These are phyloP conservation scores for Alcedo atthis DNA, from an alignment of 2,797 vertebrate genomes.

Conservation along the genomic window DNA sequence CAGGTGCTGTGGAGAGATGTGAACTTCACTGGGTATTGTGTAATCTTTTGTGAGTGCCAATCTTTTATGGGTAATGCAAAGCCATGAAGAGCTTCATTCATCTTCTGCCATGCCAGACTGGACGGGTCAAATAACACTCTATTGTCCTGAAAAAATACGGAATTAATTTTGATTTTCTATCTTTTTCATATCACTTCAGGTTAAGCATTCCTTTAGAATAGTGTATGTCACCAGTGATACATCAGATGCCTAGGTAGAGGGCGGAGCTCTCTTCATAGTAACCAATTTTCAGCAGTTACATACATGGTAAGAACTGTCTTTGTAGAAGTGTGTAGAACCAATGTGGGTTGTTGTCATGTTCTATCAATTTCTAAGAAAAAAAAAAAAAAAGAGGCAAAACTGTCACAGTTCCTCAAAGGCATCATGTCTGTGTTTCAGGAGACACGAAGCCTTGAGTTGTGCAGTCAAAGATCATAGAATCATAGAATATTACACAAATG, in stretches of 20 bases:
- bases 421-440: background rate
- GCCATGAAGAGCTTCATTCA: background rate
- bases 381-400: background rate
- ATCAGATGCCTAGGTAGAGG: background rate
- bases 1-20: background rate
- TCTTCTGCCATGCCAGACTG: background rate
- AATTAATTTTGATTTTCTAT: background rate
- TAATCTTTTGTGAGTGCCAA: background rate
- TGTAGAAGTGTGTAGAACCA: background rate
- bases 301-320: background rate
- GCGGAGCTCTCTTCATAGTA: background rate
- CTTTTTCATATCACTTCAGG: background rate
- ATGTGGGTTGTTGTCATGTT: background rate
- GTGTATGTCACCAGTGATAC: background rate
- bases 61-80: background rate
- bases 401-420: background rate
- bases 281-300: background rate
- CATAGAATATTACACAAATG: rapidly evolving
- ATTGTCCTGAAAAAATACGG: background rate
- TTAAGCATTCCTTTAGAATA: background rate
- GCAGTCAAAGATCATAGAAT: background rate
- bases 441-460: background rate
- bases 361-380: background rate
- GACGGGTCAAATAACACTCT: background rate
- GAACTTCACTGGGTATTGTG: rapidly evolving